Conservation (phyloP, 2,113 vertebrate species). For the Macrotis lagotis region DNA sequence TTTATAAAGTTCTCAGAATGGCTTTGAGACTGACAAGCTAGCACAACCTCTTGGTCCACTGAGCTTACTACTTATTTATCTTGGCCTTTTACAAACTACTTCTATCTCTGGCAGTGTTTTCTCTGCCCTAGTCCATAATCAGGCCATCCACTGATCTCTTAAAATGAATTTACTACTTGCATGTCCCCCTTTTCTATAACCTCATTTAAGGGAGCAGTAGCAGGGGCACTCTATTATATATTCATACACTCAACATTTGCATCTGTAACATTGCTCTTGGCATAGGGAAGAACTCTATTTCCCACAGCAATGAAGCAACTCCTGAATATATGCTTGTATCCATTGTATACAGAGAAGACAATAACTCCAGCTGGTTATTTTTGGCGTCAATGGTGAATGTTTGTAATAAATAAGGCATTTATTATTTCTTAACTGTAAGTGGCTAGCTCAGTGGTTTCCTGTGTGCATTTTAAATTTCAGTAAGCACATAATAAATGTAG, state of each 20-base stretch:
- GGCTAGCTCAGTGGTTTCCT: neutral
- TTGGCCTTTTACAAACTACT: neutral
- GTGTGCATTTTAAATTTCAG: neutral
- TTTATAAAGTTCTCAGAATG: constrained; percentile 75
- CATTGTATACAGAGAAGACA: neutral
- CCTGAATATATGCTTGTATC: neutral
- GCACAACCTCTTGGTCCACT: constrained; percentile 69
- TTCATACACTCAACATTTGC: neutral
- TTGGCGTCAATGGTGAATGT: neutral
- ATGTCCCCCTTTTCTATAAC: neutral
- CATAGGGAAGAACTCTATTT: neutral
- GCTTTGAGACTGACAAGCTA: constrained; percentile 69
- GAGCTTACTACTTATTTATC: constrained; percentile 66
- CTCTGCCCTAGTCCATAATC: neutral
- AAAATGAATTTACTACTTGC: neutral
- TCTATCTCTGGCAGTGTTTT: neutral
- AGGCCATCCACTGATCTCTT: neutral
- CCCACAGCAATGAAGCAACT: neutral
- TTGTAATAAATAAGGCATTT: neutral
- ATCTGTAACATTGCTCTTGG: neutral
- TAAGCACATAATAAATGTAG: neutral
- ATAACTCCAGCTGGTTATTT: neutral
- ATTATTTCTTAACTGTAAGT: neutral
- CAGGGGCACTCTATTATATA: neutral
- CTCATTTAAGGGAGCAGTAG: neutral